Base-by-base conservation (phyloP, 2,888 invertebrate genomes). In the Crossocerus cetratus region DNA sequence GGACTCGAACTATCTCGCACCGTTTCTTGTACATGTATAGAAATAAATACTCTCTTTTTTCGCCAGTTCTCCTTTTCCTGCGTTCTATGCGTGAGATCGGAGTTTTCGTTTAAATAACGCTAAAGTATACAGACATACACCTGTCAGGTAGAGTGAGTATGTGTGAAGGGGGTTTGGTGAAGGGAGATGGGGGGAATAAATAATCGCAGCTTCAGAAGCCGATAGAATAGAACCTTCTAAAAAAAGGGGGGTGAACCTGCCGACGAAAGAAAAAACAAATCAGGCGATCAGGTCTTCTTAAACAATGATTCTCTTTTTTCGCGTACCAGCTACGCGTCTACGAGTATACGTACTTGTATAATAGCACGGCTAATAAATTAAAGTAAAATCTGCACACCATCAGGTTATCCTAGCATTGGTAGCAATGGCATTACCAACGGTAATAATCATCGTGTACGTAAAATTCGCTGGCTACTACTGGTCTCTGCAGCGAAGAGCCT, bases 1-100 rank as follows among this genome's bases (percentile, higher is more conserved):
- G 32, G 8, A 32, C 32, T 32, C 32, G 32, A 32, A 32, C 32
- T 32, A 32, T 32, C 32, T 32, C 32, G 32, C 32, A 32, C 32
- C 32, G 32, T 32, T 32, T 32, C 32, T 32, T 32, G 32, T 32
- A 32, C 32, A 32, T 32, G 16, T 49, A 49, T 49, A 49, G 49
- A 49, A 49, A 49, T 49, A 49, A 49, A 49, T 49, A 49, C 49
- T 49, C 49, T 49, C 49, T 49, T 49, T 49, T 49, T 49, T 49
- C 49, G 49, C 49, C 32, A 32, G 32, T 5, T 32, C 32, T 32
- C 32, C 32, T 32, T 32, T 32, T 32, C 32, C 16, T 49, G 49
- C 14, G 49, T 49, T 49, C 49, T 16, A 32, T 49, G 14, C 49
- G 14, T 49, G 49, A 49, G 49, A 49, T 49, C 49, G 49, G 16